These are phyloP conservation scores for Beaufortia kweichowensis DNA, from an alignment of 2,113 vertebrate species.

Conservation along the genomic window DNA sequence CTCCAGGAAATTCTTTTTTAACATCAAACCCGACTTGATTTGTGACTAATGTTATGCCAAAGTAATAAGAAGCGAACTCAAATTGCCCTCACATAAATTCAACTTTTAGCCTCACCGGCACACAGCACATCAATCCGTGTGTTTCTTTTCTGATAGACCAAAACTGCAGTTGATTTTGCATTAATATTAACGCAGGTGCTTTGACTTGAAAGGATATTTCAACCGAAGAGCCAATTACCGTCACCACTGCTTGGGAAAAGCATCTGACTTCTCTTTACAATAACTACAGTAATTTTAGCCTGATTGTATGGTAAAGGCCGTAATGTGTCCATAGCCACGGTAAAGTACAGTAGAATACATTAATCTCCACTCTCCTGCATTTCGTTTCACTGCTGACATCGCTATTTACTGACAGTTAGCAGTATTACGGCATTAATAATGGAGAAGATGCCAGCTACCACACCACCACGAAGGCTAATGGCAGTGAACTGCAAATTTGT, in stretches of 20 bases:
- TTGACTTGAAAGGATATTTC: slow-evolving; percentile 28
- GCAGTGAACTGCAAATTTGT: slow-evolving; percentile 71
- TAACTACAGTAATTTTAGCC: slow-evolving; percentile 32
- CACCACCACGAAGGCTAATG: slow-evolving; percentile 68
- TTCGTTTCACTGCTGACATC: slow-evolving; percentile 74
- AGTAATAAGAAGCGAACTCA: slow-evolving; percentile 32
- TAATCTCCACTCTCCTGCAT: slow-evolving; percentile 53
- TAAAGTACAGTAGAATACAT: slow-evolving; percentile 23
- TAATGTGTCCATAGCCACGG: slow-evolving; percentile 24
- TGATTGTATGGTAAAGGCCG: slow-evolving; percentile 35
- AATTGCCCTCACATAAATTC: slow-evolving; percentile 13
- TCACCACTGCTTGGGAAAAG: slow-evolving; percentile 33
- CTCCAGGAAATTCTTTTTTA: slow-evolving; percentile 1
- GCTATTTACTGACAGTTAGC: slow-evolving; percentile 74
- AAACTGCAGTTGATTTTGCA: slow-evolving; percentile 15
- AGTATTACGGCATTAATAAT: slow-evolving; percentile 80
- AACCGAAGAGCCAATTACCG: slow-evolving; percentile 42
- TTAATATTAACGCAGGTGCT: slow-evolving; percentile 28
- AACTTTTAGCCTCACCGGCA: slow-evolving; percentile 11
- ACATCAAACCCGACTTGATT: slow-evolving; percentile 10
- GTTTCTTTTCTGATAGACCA: slow-evolving; percentile 10
- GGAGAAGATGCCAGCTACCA: slow-evolving; percentile 72
- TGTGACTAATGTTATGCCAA: neutral
- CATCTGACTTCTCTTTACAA: slow-evolving; percentile 27
- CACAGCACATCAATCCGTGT: slow-evolving; percentile 1